Base-by-base conservation (phyloP, 2,888 invertebrate genomes). In the Prosapia bicincta region DNA sequence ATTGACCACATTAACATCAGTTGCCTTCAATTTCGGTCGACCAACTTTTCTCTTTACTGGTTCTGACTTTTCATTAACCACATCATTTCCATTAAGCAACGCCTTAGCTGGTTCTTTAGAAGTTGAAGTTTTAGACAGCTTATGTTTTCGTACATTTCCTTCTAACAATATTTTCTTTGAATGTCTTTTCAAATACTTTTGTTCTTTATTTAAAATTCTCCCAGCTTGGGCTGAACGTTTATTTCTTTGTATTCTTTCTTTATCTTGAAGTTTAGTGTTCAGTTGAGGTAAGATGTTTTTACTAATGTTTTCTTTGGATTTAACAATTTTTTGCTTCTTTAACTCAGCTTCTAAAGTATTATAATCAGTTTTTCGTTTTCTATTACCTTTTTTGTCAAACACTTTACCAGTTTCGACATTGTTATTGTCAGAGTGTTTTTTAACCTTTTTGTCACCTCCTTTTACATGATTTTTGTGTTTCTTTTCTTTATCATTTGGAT, bases 401-500 rank as follows among this genome's bases (percentile, higher is more conserved):
- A 13, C 38, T 38, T 38, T 28, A 66, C 10, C n/a, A 10, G 20
- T 9, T 70, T 13, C 32, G 54, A 82, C 1, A 78, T 70, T 30
- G 81, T 81, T 69, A 82, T 82, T 69, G 80, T 83, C 71, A 82
- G 26, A n/a, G 23, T n/a, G 66, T 28, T 71, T 71, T 20, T 69
- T 69, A 0, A 23, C 20, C 20, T 43, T 71, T 26, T 3, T 15
- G 24, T 24, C 28, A 26, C 26, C 28, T n/a, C 15, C 66, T 5
- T 54, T n/a, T 20, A n/a, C 26, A 13, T 9, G 13, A 25, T n/a
- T 25, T 23, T 77, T 78, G 30, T 73, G 76, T 28, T 54, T 66
- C 66, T 65, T 54, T 0, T 3, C 15, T 54, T 54, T 76, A 3
- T 88, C 13, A 13, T 6, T 13, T 38, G 38, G 38, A 38, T 38